Percentiles rank a stretch among this genome's conserved stretches.
phyloP scores from a whole-genome alignment of 2,113 vertebrate genomes.

The Notothenia rossii region DNA sequence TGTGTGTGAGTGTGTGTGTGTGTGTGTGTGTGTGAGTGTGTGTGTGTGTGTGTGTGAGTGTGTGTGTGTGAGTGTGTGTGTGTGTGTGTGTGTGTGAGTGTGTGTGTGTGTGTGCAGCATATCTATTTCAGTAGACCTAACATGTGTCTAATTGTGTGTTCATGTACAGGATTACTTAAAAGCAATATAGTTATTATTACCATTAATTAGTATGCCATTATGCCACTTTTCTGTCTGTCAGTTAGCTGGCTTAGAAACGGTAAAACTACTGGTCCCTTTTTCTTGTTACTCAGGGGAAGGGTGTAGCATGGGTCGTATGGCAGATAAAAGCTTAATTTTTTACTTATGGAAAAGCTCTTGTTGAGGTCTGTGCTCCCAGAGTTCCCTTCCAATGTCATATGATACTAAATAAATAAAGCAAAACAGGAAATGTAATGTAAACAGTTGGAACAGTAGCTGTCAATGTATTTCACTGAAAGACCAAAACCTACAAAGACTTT shows the following conservation, averaged over 20 bases:
- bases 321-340: no score
- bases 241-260: no score
- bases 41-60: no score
- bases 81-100: not conserved
- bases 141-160: conserved; percentile 3
- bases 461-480: conserved; percentile 9
- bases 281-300: no score
- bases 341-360: no score
- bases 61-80: not conserved
- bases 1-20: conserved; percentile 6
- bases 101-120: not conserved
- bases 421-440: not conserved
- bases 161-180: not conserved
- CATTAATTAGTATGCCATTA: not conserved
- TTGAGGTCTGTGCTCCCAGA: no score
- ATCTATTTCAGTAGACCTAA: no score
- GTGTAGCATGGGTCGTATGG: no score
- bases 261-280: no score
- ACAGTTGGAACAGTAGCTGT: not conserved
- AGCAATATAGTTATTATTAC: not conserved
- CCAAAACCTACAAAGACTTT: not conserved
- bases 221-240: no score
- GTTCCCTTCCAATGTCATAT: not conserved
- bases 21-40: not conserved
- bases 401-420: not conserved